Percentiles rank a stretch among this genome's conserved stretches.
These are phyloP conservation scores for Chrysoperla carnea DNA, from an alignment of 1,140 invertebrate species.

Conservation along the genomic window DNA sequence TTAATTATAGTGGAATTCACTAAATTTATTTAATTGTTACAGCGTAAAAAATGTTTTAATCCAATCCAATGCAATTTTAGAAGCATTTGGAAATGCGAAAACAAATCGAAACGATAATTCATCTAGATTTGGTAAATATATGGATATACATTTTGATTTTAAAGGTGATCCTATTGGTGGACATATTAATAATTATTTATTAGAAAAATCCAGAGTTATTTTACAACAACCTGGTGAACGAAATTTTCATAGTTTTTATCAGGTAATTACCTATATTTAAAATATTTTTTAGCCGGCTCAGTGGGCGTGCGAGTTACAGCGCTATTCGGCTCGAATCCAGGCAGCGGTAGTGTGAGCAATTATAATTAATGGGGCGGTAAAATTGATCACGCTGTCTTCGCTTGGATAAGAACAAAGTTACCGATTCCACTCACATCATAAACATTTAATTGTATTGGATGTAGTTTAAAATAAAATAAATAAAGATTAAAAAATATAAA, in stretches of 20 bases:
- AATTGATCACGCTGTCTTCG: too few species aligned
- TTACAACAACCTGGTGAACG: constrained; percentile 83
- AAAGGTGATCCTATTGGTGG: constrained; percentile 95
- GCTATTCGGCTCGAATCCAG: too few species aligned
- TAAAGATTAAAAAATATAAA: neutral
- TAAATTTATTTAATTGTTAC: constrained; percentile 17
- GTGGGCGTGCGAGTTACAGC: neutral
- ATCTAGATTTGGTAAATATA: constrained; percentile 95
- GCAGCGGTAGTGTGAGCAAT: too few species aligned
- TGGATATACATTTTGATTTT: constrained; percentile 99
- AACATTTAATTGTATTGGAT: neutral
- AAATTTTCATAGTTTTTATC: constrained; percentile 97
- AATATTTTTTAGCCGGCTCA: too few species aligned
- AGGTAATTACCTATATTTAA: constrained; percentile 34
- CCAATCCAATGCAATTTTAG: constrained; percentile 88
- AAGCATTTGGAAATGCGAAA: constrained; percentile 96
- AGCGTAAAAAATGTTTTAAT: constrained; percentile 94
- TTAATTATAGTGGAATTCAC: constrained; percentile 2
- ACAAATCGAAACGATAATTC: constrained; percentile 96
- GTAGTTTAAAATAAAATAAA: too few species aligned
- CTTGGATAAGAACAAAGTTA: too few species aligned
- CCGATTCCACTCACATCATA: neutral
- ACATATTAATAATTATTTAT: constrained; percentile 88
- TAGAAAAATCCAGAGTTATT: constrained; percentile 93
- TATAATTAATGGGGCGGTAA: too few species aligned